Conservation (phyloP, 2,113 vertebrate species). For the Pituophis catenifer region DNA sequence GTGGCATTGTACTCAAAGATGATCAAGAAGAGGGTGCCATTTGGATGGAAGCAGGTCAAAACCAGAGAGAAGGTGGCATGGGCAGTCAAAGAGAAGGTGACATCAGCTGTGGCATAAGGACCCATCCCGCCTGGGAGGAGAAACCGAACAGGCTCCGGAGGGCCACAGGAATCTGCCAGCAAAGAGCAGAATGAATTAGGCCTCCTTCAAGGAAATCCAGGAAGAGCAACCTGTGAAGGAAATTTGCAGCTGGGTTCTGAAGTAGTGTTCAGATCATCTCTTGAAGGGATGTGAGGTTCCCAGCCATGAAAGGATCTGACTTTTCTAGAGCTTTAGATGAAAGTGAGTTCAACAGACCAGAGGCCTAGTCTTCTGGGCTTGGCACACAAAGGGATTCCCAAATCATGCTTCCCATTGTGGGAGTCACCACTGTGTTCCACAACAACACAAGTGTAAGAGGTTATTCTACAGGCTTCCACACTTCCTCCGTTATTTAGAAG, state of each 20-base stretch:
- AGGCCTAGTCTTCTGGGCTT: neutral
- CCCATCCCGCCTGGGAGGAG: slow-evolving; percentile 10
- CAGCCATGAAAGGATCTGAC: neutral
- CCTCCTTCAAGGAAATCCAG: neutral
- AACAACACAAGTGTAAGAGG: neutral
- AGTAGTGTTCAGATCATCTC: neutral
- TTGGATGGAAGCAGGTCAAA: neutral
- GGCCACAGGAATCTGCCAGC: slow-evolving; percentile 18
- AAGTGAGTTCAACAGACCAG: neutral
- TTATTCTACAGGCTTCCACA: neutral
- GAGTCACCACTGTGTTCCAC: neutral
- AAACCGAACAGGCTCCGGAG: neutral
- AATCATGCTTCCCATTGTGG: neutral
- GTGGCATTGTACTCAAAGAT: neutral
- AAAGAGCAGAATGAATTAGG: neutral
- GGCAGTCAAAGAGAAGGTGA: neutral
- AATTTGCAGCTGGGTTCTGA: neutral
- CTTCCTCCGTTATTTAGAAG: neutral
- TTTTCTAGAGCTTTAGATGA: neutral
- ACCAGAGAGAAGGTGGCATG: neutral
- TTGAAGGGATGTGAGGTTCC: too few species aligned
- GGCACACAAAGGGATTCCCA: neutral
- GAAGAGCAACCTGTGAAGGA: neutral
- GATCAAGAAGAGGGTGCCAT: neutral
- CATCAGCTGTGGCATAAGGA: neutral